A percentile compares a stretch with the other conserved stretches of the same genome.
These are phyloP conservation scores for Pocillopora verrucosa DNA, from an alignment of 64 coral and sea anemone genomes.

Conservation along the genomic window DNA sequence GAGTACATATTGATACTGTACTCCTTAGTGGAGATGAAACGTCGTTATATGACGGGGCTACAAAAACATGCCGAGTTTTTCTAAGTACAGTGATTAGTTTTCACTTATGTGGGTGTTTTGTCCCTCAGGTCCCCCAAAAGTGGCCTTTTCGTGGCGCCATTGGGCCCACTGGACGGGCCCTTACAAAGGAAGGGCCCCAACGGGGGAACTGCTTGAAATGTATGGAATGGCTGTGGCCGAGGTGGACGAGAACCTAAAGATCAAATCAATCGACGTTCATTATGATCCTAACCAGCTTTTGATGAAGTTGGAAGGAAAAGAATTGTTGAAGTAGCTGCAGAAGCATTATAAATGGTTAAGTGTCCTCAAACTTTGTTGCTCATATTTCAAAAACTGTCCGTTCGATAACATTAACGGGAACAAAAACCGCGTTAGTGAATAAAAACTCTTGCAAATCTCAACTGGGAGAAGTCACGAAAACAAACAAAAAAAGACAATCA, in stretches of 20 bases:
- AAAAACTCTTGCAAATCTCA: too few species aligned
- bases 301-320: conserved; percentile 58
- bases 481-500: too few species aligned
- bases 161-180: conserved; percentile 80
- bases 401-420: too few species aligned
- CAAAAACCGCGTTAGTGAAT: too few species aligned
- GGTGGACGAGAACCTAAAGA: conserved; percentile 70
- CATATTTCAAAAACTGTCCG: too few species aligned
- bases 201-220: conserved; percentile 59
- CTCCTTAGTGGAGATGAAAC: too few species aligned
- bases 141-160: conserved; percentile 75
- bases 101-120: neutral
- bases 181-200: conserved; percentile 54
- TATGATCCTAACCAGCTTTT: conserved; percentile 77
- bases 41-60: too few species aligned
- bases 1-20: too few species aligned
- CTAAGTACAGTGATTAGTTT: too few species aligned
- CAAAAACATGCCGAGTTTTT: too few species aligned
- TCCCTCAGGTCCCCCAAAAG: conserved; percentile 24
- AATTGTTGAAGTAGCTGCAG: neutral
- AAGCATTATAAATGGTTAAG: neutral
- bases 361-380: neutral
- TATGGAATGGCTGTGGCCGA: conserved; percentile 61
- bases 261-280: conserved; percentile 62
- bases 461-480: too few species aligned